Conservation (phyloP, 2,113 vertebrate genomes). For the Lophura nycthemera region DNA sequence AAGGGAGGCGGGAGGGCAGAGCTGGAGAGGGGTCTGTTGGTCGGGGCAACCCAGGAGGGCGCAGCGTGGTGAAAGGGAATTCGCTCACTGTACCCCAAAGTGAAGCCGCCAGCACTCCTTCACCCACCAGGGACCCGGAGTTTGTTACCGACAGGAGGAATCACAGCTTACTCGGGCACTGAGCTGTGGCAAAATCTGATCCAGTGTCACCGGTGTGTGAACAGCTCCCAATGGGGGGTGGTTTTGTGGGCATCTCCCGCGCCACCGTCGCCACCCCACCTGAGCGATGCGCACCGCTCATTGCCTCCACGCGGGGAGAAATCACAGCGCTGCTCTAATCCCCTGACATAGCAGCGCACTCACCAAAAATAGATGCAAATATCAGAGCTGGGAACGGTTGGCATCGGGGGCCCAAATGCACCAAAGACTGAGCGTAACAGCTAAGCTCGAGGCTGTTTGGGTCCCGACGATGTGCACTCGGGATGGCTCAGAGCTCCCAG, state of each 20-base stretch:
- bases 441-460: accelerated
- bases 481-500: neutral
- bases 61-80: accelerated
- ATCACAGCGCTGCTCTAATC: slow-evolving; percentile 24
- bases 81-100: accelerated
- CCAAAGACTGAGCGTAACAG: accelerated
- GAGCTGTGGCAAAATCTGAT: neutral
- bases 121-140: neutral
- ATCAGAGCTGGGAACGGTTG: neutral
- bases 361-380: neutral
- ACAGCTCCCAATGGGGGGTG: neutral
- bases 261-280: neutral
- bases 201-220: neutral
- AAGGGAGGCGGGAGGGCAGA: neutral
- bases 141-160: accelerated
- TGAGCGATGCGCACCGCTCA: neutral
- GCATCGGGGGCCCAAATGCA: neutral
- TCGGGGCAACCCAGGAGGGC: neutral
- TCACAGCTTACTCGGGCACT: too few relatives aligned
- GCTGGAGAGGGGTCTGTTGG: neutral
- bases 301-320: neutral
- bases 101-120: accelerated
- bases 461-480: accelerated
- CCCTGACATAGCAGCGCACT: neutral
- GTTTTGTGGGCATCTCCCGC: neutral